Conservation (phyloP, 1,140 invertebrate genomes). For the Nephila pilipes region DNA sequence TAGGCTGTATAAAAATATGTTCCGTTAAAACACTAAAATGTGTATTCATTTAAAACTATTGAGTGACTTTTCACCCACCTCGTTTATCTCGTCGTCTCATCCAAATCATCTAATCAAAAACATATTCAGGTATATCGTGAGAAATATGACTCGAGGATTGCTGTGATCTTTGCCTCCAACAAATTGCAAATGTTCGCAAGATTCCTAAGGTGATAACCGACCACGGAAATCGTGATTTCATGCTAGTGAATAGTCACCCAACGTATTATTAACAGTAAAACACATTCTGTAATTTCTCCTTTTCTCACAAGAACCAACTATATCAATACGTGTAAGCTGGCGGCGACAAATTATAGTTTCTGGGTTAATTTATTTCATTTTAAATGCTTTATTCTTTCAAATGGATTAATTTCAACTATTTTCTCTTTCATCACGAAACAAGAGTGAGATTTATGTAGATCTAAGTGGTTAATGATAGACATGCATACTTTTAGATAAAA, state of each 20-base stretch:
- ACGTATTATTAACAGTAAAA: slow-evolving; percentile 9
- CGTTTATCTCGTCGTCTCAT: no score
- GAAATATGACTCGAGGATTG: not conserved
- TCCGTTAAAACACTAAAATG: no score
- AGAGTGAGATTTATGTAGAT: no score
- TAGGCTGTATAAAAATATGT: no score
- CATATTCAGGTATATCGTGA: not conserved
- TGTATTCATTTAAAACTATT: no score
- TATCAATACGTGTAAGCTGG: not conserved
- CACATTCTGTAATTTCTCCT: not conserved
- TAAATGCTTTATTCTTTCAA: not conserved
- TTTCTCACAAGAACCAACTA: not conserved
- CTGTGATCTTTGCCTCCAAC: not conserved
- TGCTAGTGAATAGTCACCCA: not conserved
- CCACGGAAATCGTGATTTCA: not conserved
- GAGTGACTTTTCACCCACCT: no score
- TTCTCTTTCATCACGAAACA: no score
- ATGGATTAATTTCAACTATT: not conserved
- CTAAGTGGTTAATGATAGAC: no score
- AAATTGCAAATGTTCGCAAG: not conserved
- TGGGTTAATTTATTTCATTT: slow-evolving; percentile 28
- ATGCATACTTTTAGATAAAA: no score
- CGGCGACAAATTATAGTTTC: not conserved
- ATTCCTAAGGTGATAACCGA: not conserved
- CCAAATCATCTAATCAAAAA: no score